These are phyloP conservation scores for Campylomormyrus tamandua DNA, from an alignment of 2,113 vertebrate species.

Conservation along the genomic window DNA sequence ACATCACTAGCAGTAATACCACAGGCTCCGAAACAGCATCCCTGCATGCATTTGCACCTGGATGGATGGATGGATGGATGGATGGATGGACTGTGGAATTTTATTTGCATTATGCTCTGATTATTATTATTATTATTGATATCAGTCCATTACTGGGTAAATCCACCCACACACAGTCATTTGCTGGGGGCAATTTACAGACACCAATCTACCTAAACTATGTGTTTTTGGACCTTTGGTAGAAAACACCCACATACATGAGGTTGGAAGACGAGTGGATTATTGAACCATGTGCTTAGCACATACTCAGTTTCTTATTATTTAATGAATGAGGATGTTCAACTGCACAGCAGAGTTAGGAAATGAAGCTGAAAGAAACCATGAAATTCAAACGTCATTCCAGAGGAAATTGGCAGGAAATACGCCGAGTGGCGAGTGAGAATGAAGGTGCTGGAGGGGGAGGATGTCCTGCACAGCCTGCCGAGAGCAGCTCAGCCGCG, in stretches of 20 bases:
- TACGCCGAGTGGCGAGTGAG: background rate
- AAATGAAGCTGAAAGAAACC: background rate
- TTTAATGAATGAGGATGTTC: background rate
- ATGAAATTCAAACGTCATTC: slow-evolving; percentile 14
- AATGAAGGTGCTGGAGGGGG: background rate
- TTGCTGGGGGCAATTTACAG: background rate
- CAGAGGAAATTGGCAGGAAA: slow-evolving; percentile 25
- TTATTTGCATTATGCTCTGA: background rate
- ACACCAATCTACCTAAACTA: background rate
- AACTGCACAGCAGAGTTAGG: background rate
- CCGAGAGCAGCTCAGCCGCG: background rate
- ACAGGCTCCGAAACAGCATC: background rate
- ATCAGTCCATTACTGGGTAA: background rate
- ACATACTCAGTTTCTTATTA: background rate
- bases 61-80: background rate
- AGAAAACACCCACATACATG: background rate
- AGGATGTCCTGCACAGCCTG: background rate
- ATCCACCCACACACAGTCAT: background rate
- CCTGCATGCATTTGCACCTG: background rate
- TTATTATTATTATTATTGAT: background rate
- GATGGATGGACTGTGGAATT: background rate
- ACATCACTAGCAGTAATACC: background rate
- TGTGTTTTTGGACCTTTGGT: background rate
- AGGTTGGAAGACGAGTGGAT: background rate
- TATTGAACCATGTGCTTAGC: too few species aligned